Evolutionary conservation across 1,140 invertebrate species (phyloP).

Genomic region (Cyclargus thomasi): DNA sequence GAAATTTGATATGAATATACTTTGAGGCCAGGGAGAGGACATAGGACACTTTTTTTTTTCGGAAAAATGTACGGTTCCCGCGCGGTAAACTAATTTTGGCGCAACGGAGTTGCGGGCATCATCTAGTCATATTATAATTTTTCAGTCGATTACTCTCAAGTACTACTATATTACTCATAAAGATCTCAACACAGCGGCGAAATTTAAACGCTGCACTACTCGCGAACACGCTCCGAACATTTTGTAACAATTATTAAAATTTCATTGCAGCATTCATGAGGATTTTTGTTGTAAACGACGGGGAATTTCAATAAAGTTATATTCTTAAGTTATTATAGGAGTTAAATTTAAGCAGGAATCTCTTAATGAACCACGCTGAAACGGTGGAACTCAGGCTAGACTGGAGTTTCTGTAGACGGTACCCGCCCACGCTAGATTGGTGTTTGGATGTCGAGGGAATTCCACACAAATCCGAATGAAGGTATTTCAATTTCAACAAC

Average conservation of each 20-base stretch:
- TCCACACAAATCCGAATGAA: neutral
- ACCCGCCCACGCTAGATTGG: neutral
- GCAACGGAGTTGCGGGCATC: too few species aligned
- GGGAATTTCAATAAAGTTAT: neutral
- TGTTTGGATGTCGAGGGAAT: neutral
- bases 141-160: too few species aligned
- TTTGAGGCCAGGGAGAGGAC: too few species aligned
- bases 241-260: neutral
- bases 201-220: too few species aligned
- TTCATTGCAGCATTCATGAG: neutral
- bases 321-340: neutral
- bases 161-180: too few species aligned
- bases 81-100: too few species aligned
- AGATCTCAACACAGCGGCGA: too few species aligned
- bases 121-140: too few species aligned
- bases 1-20: too few species aligned
- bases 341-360: neutral
- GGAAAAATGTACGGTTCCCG: too few species aligned
- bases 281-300: neutral
- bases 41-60: too few species aligned
- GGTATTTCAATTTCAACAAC: neutral
- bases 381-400: neutral
- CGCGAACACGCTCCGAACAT: too few species aligned
- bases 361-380: neutral
- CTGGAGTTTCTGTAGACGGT: neutral